Evolutionary conservation across 2,888 invertebrate genomes (phyloP).

Genomic region (Ctena decussata): DNA sequence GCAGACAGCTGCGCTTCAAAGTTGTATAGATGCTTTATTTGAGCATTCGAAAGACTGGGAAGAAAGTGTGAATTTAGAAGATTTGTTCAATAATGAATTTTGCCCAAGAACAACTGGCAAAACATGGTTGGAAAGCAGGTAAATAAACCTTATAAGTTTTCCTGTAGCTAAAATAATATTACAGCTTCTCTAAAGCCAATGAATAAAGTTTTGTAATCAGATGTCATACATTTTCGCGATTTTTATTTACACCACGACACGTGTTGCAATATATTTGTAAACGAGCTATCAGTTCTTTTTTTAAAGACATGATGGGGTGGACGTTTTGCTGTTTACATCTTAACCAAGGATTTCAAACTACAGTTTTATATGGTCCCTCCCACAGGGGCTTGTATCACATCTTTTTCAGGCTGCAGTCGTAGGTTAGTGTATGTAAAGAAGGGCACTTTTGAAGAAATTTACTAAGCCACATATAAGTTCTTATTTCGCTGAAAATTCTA

Average conservation of each 20-base stretch:
- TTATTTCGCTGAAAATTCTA: no score
- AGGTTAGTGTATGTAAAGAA: no score
- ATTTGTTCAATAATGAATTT: conserved; percentile 87
- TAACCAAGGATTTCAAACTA: no score
- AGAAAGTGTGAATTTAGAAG: no score
- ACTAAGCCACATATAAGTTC: no score
- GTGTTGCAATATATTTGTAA: not conserved
- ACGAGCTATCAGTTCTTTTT: not conserved
- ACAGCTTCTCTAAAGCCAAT: not conserved
- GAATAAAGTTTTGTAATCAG: not conserved
- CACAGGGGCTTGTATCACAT: no score
- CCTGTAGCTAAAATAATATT: not conserved
- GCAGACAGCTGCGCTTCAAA: no score
- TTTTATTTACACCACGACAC: not conserved
- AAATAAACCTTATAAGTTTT: not conserved
- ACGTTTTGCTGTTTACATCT: not conserved
- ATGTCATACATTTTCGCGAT: not conserved
- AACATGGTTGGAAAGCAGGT: conserved; percentile 93
- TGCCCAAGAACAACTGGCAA: conserved; percentile 91
- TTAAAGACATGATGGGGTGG: not conserved
- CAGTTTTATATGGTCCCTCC: no score
- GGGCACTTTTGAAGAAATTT: no score
- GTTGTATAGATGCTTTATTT: no score
- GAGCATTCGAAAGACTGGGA: no score
- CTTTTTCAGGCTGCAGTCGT: no score